phyloP scores from a whole-genome alignment of 2,797 vertebrate species.

The Corythornis leucogaster region DNA sequence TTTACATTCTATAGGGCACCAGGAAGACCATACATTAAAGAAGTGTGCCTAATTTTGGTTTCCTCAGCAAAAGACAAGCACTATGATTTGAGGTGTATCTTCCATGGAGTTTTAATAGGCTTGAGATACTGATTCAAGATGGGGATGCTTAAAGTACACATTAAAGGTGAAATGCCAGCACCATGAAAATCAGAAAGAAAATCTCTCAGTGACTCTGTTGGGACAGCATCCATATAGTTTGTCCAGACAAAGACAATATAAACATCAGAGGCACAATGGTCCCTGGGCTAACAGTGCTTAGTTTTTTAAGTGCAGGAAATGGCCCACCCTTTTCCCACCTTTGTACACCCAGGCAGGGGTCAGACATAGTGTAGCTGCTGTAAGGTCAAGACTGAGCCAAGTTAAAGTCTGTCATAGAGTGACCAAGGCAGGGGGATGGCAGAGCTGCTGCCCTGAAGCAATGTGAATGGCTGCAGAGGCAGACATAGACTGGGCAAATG shows the following conservation, averaged over 20 bases:
- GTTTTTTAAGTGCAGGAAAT: slow-evolving; percentile 65
- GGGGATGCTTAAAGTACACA: not conserved
- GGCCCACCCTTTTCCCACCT: slow-evolving; percentile 71
- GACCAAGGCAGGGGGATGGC: not conserved
- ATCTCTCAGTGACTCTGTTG: not conserved
- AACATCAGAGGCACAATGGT: slow-evolving; percentile 66
- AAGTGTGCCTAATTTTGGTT: not conserved
- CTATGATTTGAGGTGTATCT: not conserved
- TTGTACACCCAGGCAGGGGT: slow-evolving; percentile 69
- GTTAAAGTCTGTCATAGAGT: not conserved
- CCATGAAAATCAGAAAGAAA: slow-evolving; percentile 43
- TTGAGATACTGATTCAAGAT: not conserved
- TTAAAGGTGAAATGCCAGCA: not conserved
- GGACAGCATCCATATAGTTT: slow-evolving; percentile 33
- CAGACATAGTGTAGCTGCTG: slow-evolving; percentile 14
- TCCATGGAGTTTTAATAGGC: not conserved
- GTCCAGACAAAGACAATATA: slow-evolving; percentile 66
- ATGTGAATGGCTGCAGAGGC: not conserved
- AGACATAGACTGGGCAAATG: not conserved
- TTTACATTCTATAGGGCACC: not conserved
- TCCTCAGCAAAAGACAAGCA: not conserved
- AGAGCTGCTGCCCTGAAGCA: not conserved
- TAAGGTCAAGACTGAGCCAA: not conserved
- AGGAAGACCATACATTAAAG: not conserved
- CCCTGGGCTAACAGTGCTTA: slow-evolving; percentile 42